Conservation (phyloP, 2,113 vertebrate species). For the Vombatus ursinus region DNA sequence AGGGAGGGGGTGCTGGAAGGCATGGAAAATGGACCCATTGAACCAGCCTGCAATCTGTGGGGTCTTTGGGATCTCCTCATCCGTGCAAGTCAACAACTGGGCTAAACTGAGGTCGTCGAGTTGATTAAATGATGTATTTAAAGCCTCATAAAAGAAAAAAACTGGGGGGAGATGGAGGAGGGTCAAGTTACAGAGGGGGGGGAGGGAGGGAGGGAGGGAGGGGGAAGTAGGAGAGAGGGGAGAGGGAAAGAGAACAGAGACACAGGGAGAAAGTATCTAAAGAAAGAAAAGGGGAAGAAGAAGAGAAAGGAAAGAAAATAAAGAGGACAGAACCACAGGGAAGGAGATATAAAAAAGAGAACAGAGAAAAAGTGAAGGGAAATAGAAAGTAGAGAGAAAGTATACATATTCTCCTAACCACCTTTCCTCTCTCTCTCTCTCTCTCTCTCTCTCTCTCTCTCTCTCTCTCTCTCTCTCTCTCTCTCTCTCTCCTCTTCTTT, state of each 20-base stretch:
- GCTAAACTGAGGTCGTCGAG: slow-evolving; percentile 80
- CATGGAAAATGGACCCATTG: slow-evolving; percentile 53
- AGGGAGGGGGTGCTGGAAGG: slow-evolving; percentile 45
- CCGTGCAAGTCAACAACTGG: slow-evolving; percentile 80
- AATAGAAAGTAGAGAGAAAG: too few species aligned
- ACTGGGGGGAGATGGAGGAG: neutral
- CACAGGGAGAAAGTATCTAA: neutral
- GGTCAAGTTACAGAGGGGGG: neutral
- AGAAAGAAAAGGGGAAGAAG: too few species aligned
- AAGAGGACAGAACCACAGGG: too few species aligned
- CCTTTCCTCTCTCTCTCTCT: too few species aligned
- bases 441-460: too few species aligned
- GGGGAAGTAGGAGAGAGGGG: neutral
- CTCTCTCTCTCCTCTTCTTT: too few species aligned
- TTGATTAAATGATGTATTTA: slow-evolving; percentile 84
- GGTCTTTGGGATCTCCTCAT: slow-evolving; percentile 79
- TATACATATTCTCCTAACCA: too few species aligned
- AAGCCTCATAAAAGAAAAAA: slow-evolving; percentile 76
- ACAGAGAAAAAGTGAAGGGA: too few species aligned
- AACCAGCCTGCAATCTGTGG: slow-evolving; percentile 74
- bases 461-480: too few species aligned
- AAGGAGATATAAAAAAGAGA: too few species aligned
- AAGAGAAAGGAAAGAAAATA: too few species aligned
- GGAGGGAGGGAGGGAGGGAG: too few species aligned
- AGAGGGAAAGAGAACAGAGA: neutral